A percentile compares a stretch with the other conserved stretches of the same genome.
These are phyloP conservation scores for Saccostrea echinata DNA, from an alignment of 1,140 invertebrate genomes.

Conservation along the genomic window DNA sequence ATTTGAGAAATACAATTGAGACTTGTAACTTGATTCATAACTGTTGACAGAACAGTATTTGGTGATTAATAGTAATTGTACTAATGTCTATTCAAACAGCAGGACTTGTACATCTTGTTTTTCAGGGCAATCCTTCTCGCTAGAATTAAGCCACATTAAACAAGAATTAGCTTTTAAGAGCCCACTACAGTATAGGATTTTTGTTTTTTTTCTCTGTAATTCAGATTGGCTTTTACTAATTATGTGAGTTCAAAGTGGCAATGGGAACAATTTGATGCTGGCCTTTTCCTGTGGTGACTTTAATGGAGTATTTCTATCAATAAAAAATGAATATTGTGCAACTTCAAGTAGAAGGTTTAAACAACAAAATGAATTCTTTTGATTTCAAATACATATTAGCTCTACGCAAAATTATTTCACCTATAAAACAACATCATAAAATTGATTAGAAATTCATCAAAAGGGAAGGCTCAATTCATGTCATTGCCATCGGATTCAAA, in stretches of 20 bases:
- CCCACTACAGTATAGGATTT: conserved; percentile 1
- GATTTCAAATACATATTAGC: conserved; percentile 30
- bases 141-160: background rate
- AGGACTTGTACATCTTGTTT: background rate
- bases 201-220: background rate
- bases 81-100: background rate
- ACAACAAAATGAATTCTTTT: conserved; percentile 27
- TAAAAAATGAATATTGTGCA: conserved; percentile 17
- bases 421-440: conserved; percentile 33
- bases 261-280: conserved; percentile 6
- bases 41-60: conserved; percentile 25
- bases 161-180: conserved; percentile 24
- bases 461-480: background rate
- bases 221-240: conserved; percentile 34
- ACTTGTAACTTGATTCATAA: conserved; percentile 1
- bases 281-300: conserved; percentile 2
- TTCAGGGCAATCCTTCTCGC: background rate
- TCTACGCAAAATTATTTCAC: conserved; percentile 7
- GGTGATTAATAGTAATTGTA: conserved; percentile 11
- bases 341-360: conserved; percentile 10
- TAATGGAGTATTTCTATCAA: conserved; percentile 17
- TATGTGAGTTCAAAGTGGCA: conserved; percentile 14
- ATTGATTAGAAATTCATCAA: conserved; percentile 35
- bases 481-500: conserved; percentile 31
- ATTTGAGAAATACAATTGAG: conserved; percentile 20